Evolutionary conservation across 30 jellyfish, hydroid and myxozoan genomes (phyloP).

Genomic region (Sanderia malayensis): DNA sequence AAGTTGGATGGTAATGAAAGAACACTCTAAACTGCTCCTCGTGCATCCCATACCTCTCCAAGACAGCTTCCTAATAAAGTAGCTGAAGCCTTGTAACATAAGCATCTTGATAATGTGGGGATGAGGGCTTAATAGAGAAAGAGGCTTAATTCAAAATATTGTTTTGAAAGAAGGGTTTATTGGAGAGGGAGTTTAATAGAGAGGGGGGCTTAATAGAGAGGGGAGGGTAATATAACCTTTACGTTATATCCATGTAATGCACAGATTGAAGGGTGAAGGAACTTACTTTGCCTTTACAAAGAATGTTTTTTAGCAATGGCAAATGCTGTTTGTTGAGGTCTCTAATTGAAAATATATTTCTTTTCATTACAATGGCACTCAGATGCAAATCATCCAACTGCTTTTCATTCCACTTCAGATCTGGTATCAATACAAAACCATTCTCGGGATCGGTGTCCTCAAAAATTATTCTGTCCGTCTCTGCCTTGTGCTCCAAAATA

Average conservation of each 20-base stretch:
- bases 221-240: too few species aligned
- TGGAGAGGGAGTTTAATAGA: too few species aligned
- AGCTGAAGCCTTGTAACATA: too few species aligned
- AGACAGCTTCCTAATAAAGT: conserved; percentile 76
- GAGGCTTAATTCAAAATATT: too few species aligned
- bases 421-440: conserved; percentile 92
- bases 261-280: not conserved
- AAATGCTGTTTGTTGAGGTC: conserved; percentile 67
- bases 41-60: conserved; percentile 55
- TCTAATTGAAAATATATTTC: conserved; percentile 62
- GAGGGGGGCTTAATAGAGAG: too few species aligned
- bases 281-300: conserved; percentile 77
- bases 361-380: conserved; percentile 55
- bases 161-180: too few species aligned
- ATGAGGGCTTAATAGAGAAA: too few species aligned
- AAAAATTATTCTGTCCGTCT: conserved; percentile 72
- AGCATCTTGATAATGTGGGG: too few species aligned
- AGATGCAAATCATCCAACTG: conserved; percentile 70
- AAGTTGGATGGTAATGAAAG: conserved; percentile 90
- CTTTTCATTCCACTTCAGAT: conserved; percentile 94
- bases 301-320: conserved; percentile 77
- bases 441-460: conserved; percentile 80
- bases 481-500: conserved; percentile 89
- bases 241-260: too few species aligned
- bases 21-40: conserved; percentile 67